Evolutionary conservation across 2,888 invertebrate genomes (phyloP).

Genomic region (Drosophila fungiperda): DNA sequence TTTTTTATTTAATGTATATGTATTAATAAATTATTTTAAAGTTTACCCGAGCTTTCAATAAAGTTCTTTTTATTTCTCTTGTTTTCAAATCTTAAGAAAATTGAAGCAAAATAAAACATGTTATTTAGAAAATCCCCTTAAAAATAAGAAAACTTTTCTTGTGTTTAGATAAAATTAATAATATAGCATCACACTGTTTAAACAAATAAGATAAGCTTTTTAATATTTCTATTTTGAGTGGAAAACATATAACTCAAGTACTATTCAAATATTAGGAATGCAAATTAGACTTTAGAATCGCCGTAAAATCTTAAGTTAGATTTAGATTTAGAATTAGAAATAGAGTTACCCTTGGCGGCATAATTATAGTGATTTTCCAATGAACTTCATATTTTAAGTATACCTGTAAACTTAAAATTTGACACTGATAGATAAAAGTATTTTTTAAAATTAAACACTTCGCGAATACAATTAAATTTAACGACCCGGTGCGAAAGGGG

Average conservation of each 20-base stretch:
- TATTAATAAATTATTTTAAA: not conserved
- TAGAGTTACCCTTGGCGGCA: too few relatives aligned
- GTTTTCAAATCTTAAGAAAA: not conserved
- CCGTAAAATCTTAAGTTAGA: too few relatives aligned
- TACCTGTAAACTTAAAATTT: not conserved
- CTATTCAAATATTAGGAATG: too few relatives aligned
- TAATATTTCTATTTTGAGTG: too few relatives aligned
- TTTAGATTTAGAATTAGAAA: too few relatives aligned
- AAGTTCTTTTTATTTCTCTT: not conserved
- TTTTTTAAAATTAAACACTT: not conserved
- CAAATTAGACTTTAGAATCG: too few relatives aligned
- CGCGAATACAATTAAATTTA: slow-evolving; percentile 46
- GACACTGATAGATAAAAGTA: rapidly evolving
- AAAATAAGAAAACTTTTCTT: not conserved
- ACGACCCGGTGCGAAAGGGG: slow-evolving; percentile 29
- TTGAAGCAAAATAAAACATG: not conserved
- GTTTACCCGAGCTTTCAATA: not conserved
- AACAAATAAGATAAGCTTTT: too few relatives aligned
- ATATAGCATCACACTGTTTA: not conserved
- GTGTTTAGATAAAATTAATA: not conserved
- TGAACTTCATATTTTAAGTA: not conserved
- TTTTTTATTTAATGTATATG: not conserved
- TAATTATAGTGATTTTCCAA: too few relatives aligned
- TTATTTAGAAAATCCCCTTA: not conserved
- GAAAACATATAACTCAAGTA: too few relatives aligned